Conservation (phyloP, 92 coral and sea anemone species). For the Micromussa lordhowensis region DNA sequence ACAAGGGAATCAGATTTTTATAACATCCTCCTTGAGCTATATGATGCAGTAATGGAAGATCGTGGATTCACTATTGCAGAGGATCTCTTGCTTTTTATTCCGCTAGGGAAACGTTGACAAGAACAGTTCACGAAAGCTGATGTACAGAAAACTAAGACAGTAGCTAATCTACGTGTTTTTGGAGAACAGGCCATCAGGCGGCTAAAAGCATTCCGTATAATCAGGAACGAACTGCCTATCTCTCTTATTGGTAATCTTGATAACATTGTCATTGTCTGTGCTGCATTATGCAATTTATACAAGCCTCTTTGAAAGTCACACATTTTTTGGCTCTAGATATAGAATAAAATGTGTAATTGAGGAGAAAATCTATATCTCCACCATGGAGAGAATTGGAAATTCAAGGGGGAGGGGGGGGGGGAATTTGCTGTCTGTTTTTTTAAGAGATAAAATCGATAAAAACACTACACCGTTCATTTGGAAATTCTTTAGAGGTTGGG, state of each 20-base stretch:
- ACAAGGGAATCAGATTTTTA: constrained; percentile 71
- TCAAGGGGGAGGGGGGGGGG: neutral
- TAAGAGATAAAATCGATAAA: neutral
- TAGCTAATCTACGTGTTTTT: too few species aligned
- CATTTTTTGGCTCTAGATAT: constrained; percentile 14
- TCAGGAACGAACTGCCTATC: constrained; percentile 75
- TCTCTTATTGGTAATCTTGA: constrained; percentile 64
- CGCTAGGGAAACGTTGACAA: constrained; percentile 70
- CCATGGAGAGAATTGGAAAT: too few species aligned
- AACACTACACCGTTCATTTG: too few species aligned
- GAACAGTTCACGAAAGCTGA: constrained; percentile 72
- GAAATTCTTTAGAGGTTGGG: too few species aligned
- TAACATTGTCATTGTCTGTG: constrained; percentile 69
- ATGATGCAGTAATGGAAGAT: constrained; percentile 71
- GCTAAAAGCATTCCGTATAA: too few species aligned
- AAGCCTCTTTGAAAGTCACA: constrained; percentile 58
- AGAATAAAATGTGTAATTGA: constrained; percentile 40
- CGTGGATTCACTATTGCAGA: constrained; percentile 60
- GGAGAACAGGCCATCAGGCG: too few species aligned
- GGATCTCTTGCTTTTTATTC: too few species aligned
- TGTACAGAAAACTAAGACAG: constrained; percentile 34
- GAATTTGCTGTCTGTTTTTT: neutral
- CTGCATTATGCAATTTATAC: too few species aligned
- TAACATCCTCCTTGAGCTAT: constrained; percentile 59
- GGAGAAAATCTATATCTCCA: too few species aligned